phyloP scores from a whole-genome alignment of 2,888 invertebrate species.

The Cantharis lateralis region DNA sequence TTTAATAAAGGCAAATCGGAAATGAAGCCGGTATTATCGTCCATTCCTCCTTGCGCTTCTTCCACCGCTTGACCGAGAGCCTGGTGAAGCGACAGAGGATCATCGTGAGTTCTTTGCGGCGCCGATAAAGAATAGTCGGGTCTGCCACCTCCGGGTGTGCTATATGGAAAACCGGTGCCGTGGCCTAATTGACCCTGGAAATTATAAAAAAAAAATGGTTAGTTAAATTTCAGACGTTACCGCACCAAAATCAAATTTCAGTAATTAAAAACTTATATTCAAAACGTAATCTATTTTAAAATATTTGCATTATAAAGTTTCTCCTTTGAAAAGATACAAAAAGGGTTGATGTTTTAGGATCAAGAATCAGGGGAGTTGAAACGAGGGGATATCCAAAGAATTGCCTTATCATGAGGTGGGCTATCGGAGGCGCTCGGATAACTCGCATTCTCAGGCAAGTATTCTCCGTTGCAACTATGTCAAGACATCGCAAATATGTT shows the following conservation, averaged over 20 bases:
- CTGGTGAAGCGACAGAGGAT: conserved; percentile 78
- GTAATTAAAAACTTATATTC: neutral
- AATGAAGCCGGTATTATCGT: conserved; percentile 87
- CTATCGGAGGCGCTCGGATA: conserved; percentile 36
- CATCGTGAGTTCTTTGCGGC: conserved; percentile 62
- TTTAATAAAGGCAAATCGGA: conserved; percentile 87
- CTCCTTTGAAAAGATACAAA: conserved; percentile 5
- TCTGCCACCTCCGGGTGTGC: conserved; percentile 61
- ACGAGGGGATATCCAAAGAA: conserved; percentile 32
- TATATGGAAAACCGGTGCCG: conserved; percentile 55
- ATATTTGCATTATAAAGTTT: neutral
- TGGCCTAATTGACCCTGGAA: conserved; percentile 54
- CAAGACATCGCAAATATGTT: conserved; percentile 51
- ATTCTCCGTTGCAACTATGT: conserved; percentile 47
- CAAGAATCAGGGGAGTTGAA: conserved; percentile 14
- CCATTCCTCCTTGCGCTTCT: conserved; percentile 68
- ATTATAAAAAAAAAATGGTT: neutral
- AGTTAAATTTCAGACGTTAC: neutral
- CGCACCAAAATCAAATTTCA: neutral
- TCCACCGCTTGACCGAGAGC: conserved; percentile 78
- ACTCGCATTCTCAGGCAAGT: conserved; percentile 42
- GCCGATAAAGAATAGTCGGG: conserved; percentile 52
- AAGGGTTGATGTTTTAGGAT: conserved; percentile 12
- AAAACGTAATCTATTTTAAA: neutral
- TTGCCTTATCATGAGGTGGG: conserved; percentile 31